phyloP scores from a whole-genome alignment of 2,113 vertebrate genomes.

The Stegostoma tigrinum region DNA sequence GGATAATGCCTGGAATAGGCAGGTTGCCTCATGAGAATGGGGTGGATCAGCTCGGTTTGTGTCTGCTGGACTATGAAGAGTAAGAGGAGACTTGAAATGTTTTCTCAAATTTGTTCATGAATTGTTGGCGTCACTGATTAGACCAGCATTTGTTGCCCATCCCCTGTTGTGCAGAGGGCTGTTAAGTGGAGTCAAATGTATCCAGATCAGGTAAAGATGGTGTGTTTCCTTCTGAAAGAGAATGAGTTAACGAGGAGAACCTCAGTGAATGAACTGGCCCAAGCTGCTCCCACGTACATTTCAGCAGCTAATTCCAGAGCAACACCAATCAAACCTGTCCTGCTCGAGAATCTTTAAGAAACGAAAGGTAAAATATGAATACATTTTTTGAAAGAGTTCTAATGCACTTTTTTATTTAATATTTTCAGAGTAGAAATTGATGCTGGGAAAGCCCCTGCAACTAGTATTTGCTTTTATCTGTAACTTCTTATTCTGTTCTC shows the following conservation, averaged over 20 bases:
- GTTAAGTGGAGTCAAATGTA: neutral
- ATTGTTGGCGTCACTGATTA: too few relatives aligned
- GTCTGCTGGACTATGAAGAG: too few relatives aligned
- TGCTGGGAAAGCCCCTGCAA: neutral
- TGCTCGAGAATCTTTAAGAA: neutral
- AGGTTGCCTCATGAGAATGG: too few relatives aligned
- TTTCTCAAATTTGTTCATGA: too few relatives aligned
- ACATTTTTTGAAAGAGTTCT: neutral
- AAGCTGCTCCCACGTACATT: neutral
- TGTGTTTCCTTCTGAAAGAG: too few relatives aligned
- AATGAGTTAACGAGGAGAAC: neutral
- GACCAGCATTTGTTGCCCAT: too few relatives aligned
- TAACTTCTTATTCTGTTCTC: conserved; percentile 30
- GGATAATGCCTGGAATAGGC: too few relatives aligned
- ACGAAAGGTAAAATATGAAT: neutral
- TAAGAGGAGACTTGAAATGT: too few relatives aligned
- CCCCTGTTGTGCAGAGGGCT: too few relatives aligned
- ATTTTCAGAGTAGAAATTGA: neutral
- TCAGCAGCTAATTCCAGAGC: neutral
- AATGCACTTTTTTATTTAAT: neutral
- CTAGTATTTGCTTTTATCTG: neutral
- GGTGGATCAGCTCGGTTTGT: too few relatives aligned
- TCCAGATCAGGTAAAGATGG: too few relatives aligned
- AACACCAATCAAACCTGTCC: neutral
- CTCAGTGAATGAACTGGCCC: neutral